A percentile compares a stretch with the other conserved stretches of the same genome.
These are phyloP conservation scores for Allygus modestus DNA, from an alignment of 2,888 invertebrate species.

Conservation along the genomic window DNA sequence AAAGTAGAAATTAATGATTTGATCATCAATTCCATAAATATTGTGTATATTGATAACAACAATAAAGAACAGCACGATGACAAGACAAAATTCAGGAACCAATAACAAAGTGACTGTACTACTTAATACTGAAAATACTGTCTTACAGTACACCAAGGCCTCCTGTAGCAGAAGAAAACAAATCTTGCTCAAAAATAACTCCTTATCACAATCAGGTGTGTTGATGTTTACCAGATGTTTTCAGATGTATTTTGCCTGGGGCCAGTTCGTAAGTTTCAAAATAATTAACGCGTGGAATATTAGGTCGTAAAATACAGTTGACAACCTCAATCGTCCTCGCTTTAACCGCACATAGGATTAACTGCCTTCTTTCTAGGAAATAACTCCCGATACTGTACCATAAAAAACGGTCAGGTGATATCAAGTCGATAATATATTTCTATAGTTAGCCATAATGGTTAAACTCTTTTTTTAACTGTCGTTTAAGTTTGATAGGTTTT, in stretches of 20 bases:
- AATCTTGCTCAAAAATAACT: background rate
- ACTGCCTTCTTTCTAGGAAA: too few species aligned
- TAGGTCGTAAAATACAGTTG: too few species aligned
- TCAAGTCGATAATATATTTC: too few species aligned
- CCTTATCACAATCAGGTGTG: background rate
- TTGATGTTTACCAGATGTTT: background rate
- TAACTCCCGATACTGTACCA: too few species aligned
- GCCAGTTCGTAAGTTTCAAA: background rate
- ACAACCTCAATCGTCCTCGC: too few species aligned
- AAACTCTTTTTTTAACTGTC: too few species aligned
- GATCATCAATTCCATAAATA: background rate
- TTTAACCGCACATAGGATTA: too few species aligned
- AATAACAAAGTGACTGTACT: conserved; percentile 6
- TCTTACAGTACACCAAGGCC: background rate
- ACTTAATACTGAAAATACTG: background rate
- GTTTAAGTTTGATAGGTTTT: too few species aligned
- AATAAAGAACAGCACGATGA: background rate
- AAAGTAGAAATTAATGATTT: background rate
- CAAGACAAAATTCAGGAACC: conserved; percentile 12
- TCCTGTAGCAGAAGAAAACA: background rate
- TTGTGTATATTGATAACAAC: background rate
- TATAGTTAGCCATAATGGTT: too few species aligned
- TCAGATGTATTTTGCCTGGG: background rate
- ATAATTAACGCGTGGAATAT: too few species aligned
- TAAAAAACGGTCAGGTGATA: too few species aligned